These are phyloP conservation scores for Arrhopalites spinosus DNA, from an alignment of 2,888 invertebrate genomes.

Conservation along the genomic window DNA sequence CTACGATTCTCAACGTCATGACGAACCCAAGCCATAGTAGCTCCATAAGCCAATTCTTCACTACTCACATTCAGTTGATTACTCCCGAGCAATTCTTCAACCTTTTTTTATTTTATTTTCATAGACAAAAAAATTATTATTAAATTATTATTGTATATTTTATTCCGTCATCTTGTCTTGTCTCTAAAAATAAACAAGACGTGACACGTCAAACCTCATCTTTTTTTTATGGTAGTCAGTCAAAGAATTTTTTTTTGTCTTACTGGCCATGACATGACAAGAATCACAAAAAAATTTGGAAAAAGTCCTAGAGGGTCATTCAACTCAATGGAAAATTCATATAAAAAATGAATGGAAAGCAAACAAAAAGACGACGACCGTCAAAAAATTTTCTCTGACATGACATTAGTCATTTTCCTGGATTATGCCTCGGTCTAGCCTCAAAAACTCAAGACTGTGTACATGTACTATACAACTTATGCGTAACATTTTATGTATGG, in stretches of 20 bases:
- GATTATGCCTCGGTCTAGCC: not conserved
- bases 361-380: not conserved
- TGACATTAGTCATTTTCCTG: not conserved
- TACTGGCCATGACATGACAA: no score
- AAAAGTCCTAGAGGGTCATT: not conserved
- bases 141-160: no score
- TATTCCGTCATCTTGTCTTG: no score
- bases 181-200: no score
- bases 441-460: not conserved
- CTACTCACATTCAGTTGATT: constrained; percentile 70
- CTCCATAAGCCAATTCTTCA: constrained; percentile 71
- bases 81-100: constrained; percentile 70
- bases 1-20: constrained; percentile 68
- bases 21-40: constrained; percentile 71
- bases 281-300: not conserved
- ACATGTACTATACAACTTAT: no score
- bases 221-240: no score
- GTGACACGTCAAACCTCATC: no score
- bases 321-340: not conserved
- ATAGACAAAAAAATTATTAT: no score
- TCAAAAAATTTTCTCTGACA: no score
- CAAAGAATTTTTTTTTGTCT: no score
- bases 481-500: no score
- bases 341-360: not conserved
- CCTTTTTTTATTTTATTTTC: constrained; percentile 58